These are phyloP conservation scores for Chironomus striatipennis DNA, from an alignment of 1,140 invertebrate species.

Conservation along the genomic window DNA sequence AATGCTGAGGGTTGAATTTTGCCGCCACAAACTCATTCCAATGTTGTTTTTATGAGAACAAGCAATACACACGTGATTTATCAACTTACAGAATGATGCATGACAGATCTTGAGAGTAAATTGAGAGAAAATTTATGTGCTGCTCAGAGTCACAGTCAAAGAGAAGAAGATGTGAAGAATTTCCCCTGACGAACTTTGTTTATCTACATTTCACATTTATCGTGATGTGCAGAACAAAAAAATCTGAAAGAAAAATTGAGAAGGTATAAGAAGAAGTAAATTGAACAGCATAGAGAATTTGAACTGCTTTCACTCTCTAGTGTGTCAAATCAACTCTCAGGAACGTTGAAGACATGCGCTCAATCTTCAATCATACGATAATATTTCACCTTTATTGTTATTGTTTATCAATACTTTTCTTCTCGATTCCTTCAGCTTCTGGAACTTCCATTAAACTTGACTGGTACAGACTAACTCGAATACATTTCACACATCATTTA, in stretches of 20 bases:
- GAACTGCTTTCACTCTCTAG: too few species aligned
- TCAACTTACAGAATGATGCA: slow-evolving; percentile 1
- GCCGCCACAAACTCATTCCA: too few species aligned
- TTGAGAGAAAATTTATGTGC: not conserved
- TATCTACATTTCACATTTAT: too few species aligned
- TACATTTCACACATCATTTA: too few species aligned
- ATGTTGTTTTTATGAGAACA: not conserved
- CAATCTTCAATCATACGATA: not conserved
- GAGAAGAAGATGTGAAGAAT: not conserved
- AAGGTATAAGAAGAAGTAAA: not conserved
- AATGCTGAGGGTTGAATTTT: not conserved
- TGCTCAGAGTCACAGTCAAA: not conserved
- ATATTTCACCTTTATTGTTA: slow-evolving; percentile 18
- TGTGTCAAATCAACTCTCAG: not conserved
- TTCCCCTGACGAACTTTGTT: too few species aligned
- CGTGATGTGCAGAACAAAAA: too few species aligned
- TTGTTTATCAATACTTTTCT: slow-evolving; percentile 18
- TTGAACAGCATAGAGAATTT: not conserved
- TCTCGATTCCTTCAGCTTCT: not conserved
- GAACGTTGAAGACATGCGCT: not conserved
- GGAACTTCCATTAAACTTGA: not conserved
- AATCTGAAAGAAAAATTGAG: too few species aligned
- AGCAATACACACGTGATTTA: not conserved
- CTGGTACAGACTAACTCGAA: not conserved
- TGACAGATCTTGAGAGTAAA: not conserved